Evolutionary conservation across 2,797 vertebrate species (phyloP).

Genomic region (Typhlichthys eigenmanni): DNA sequence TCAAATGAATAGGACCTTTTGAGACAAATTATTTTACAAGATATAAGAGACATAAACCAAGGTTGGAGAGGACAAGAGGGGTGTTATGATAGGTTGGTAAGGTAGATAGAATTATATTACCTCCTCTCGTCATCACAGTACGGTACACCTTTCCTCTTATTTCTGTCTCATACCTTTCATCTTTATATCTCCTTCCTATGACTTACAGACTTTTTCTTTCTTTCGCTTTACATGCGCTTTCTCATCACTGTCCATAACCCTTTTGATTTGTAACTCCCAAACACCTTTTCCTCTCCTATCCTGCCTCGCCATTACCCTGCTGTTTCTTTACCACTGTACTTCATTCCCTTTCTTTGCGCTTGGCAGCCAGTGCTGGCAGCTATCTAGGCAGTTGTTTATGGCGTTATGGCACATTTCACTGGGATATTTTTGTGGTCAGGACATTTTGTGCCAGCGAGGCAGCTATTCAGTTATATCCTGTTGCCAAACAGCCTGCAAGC

Average conservation of each 20-base stretch:
- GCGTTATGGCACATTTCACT: constrained; percentile 41
- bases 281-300: background rate
- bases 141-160: constrained; percentile 1
- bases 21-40: background rate
- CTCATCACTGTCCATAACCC: constrained; percentile 34
- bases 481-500: constrained; percentile 3
- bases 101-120: background rate
- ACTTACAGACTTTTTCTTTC: constrained; percentile 7
- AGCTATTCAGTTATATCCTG: constrained; percentile 5
- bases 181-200: constrained; percentile 8
- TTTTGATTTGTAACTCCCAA: constrained; percentile 40
- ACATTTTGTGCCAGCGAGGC: constrained; percentile 42
- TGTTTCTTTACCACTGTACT: constrained; percentile 1
- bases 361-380: constrained; percentile 41
- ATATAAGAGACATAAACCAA: background rate
- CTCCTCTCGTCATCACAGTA: background rate
- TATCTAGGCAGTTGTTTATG: constrained; percentile 49
- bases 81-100: background rate
- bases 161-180: constrained; percentile 38
- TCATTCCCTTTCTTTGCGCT: constrained; percentile 7
- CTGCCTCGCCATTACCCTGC: background rate
- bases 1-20: background rate
- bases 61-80: background rate
- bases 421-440: constrained; percentile 47
- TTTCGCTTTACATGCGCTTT: constrained; percentile 26